Evolutionary conservation across 2,888 invertebrate species (phyloP).

Genomic region (Epistrophe grossulariae): DNA sequence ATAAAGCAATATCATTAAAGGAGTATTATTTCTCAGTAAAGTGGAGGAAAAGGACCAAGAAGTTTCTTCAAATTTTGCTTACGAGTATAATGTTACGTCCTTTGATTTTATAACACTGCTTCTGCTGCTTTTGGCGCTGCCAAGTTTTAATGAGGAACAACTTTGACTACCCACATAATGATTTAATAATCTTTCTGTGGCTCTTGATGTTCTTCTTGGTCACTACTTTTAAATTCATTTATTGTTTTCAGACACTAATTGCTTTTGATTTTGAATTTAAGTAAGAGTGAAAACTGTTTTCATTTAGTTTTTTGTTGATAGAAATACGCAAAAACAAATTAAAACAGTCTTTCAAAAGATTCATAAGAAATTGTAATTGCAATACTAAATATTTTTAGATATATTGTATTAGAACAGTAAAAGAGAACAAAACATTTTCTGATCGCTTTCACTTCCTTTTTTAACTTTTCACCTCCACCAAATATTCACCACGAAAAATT

Average conservation of each 20-base stretch:
- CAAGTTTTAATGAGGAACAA: constrained; percentile 5
- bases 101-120: constrained; percentile 3
- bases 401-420: no score
- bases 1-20: constrained; percentile 27
- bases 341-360: background rate
- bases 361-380: background rate
- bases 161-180: constrained; percentile 22
- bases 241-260: constrained; percentile 24
- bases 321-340: background rate
- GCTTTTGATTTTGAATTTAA: constrained; percentile 16
- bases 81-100: constrained; percentile 8
- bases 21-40: constrained; percentile 26
- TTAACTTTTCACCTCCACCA: no score
- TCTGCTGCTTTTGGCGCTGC: background rate
- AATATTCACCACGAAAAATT: no score
- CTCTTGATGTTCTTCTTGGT: background rate
- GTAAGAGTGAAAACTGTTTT: constrained; percentile 2
- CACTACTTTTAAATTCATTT: background rate
- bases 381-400: no score
- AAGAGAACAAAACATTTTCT: no score
- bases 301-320: background rate
- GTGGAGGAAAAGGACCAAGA: background rate
- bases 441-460: no score
- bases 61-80: constrained; percentile 3
- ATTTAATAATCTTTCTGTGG: background rate